These are phyloP conservation scores for Cliona cf. orientalis DNA, from an alignment of 37 sponge, comb jelly and placozoan genomes.

Conservation along the genomic window DNA sequence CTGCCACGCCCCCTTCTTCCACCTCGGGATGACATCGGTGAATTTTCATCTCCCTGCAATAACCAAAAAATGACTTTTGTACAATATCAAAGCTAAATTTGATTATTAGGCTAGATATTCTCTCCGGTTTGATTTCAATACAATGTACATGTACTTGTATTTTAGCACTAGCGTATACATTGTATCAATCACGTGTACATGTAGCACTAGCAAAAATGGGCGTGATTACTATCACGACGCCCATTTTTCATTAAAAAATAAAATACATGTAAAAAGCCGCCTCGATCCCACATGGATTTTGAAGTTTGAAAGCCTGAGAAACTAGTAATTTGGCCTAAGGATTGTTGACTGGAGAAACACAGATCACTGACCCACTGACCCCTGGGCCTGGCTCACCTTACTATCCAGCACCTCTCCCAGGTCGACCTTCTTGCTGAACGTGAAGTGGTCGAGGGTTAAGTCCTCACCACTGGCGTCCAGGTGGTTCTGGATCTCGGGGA, in stretches of 20 bases:
- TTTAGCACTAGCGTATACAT: too few relatives aligned
- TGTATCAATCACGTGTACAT: too few relatives aligned
- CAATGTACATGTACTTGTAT: neutral
- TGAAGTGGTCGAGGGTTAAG: constrained; percentile 79
- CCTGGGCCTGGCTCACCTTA: neutral
- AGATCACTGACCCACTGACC: too few relatives aligned
- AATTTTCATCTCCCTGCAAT: neutral
- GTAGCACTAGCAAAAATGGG: too few relatives aligned
- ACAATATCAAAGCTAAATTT: neutral
- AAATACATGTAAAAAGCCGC: too few relatives aligned
- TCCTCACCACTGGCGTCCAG: constrained; percentile 20
- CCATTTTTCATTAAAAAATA: too few relatives aligned
- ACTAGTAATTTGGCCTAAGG: too few relatives aligned
- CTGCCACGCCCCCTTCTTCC: constrained; percentile 40
- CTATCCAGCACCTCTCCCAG: constrained; percentile 80
- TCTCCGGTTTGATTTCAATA: neutral
- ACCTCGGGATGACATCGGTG: constrained; percentile 1
- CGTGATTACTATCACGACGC: too few relatives aligned
- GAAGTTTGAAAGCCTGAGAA: too few relatives aligned
- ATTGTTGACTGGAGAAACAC: too few relatives aligned
- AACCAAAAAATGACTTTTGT: neutral
- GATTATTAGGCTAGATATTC: too few relatives aligned
- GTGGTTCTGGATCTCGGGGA: constrained; percentile 83
- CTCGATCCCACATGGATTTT: too few relatives aligned
- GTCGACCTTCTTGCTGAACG: constrained; percentile 87